phyloP scores from a whole-genome alignment of 1,140 invertebrate species.

The Protaetia brevitarsis region DNA sequence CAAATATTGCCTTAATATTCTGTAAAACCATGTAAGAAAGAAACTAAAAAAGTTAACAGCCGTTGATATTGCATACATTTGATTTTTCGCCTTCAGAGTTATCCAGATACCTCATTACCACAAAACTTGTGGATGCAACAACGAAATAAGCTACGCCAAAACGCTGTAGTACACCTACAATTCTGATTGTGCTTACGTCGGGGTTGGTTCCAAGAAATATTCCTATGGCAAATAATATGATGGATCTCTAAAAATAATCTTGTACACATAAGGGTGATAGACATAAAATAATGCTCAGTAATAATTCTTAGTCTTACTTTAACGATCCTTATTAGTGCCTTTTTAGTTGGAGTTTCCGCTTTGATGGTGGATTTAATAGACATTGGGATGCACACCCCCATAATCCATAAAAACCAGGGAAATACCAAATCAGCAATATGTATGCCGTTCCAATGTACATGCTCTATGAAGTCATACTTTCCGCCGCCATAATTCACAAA shows the following conservation, averaged over 20 bases:
- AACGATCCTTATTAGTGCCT: conserved; percentile 51
- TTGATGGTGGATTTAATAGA: conserved; percentile 75
- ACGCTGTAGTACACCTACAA: conserved; percentile 83
- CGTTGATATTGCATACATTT: not conserved
- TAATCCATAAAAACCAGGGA: conserved; percentile 95
- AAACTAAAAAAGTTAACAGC: not conserved
- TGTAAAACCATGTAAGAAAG: not conserved
- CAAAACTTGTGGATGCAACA: conserved; percentile 52
- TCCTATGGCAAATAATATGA: conserved; percentile 76
- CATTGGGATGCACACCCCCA: conserved; percentile 85
- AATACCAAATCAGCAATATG: conserved; percentile 91
- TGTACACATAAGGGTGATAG: not conserved
- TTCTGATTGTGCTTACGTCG: conserved; percentile 54
- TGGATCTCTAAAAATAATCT: conserved; percentile 61
- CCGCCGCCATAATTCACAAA: conserved; percentile 92
- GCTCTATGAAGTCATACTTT: conserved; percentile 82
- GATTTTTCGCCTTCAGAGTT: not conserved
- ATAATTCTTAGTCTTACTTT: conserved; percentile 20
- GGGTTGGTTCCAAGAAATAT: conserved; percentile 63
- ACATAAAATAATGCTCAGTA: not conserved
- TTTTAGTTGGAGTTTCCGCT: conserved; percentile 56
- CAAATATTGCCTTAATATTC: not conserved
- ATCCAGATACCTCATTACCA: not conserved
- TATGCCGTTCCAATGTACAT: conserved; percentile 90
- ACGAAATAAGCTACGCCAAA: conserved; percentile 79